Base-by-base conservation (phyloP, 2,888 invertebrate genomes). In the Leptura quadrifasciata region DNA sequence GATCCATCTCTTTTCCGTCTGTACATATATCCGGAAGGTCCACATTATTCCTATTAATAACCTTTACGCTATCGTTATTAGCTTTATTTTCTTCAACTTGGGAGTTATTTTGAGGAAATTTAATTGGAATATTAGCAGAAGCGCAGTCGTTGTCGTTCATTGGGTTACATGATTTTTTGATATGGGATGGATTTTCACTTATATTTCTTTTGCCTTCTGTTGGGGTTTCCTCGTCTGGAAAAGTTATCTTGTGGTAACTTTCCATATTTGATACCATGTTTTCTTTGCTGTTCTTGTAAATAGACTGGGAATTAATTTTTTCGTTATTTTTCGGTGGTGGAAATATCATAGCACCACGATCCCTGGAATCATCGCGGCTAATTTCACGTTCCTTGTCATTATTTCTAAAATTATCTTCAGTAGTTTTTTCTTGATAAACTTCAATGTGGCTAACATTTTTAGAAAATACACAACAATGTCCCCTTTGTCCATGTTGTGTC, bases 381-480 rank as follows among this genome's bases (percentile, higher is more conserved):
- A 5, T n/a, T 6, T 15, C 47, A n/a, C 17, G 1, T n/a, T 15
- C 47, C 47, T n/a, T 15, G n/a, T n/a, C 2, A 47, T n/a, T n/a
- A 47, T n/a, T n/a, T 5, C 5, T 47, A 4, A 47, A 47, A 15
- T 15, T n/a, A 5, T 47, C 3, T 4, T 47, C 5, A 6, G 5
- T 2, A n/a, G 2, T 12, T 15, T 63, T 17, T 18, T 63, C 63
- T 10, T 39, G 39, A 6, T 63, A 35, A 17, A 20, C 9, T 6
- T 35, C 10, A 12, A 39, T 39, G 0, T n/a, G 20, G 58, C 58
- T 69, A 3, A 20, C 18, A 27, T 69, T 69, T 58, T 58, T 69
- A 2, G 47, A 20, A 39, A 58, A 69, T 9, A 69, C 39, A 24
- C 69, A 69, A n/a, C 69, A 69, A 10, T 58, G 15, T 18, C 58